A percentile compares a stretch with the other conserved stretches of the same genome.
These are phyloP conservation scores for Bothrops jararaca DNA, from an alignment of 2,113 vertebrate species.

Conservation along the genomic window DNA sequence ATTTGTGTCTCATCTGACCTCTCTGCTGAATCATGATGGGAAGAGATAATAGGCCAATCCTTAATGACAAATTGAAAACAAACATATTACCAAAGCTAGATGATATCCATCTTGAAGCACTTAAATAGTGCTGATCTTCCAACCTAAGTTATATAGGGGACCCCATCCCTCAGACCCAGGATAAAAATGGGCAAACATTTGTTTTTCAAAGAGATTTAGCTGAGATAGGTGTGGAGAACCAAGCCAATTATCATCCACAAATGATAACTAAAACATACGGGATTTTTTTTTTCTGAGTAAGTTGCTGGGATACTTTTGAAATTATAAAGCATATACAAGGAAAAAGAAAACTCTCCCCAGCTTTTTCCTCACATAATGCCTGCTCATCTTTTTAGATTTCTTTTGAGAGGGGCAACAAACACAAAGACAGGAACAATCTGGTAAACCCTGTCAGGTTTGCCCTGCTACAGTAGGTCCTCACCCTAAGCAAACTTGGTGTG, in stretches of 20 bases:
- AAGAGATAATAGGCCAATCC: not conserved
- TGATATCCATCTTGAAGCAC: not conserved
- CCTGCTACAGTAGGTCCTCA: not conserved
- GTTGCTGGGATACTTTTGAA: not conserved
- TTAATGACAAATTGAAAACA: not conserved
- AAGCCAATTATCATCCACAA: not conserved
- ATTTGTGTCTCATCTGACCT: not conserved
- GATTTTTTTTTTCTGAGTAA: not conserved
- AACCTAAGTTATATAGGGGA: not conserved
- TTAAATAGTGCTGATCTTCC: not conserved
- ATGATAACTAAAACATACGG: not conserved
- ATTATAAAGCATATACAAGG: not conserved
- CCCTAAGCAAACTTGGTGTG: not conserved
- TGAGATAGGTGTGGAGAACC: not conserved
- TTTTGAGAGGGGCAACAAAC: not conserved
- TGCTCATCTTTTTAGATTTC: not conserved
- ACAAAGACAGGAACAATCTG: not conserved
- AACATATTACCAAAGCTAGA: not conserved
- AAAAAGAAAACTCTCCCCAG: not conserved
- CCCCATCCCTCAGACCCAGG: not conserved
- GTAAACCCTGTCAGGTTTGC: not conserved
- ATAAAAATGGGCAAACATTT: not conserved
- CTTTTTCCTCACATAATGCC: not conserved
- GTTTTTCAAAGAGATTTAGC: not conserved
- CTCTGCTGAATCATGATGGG: not conserved